Evolutionary conservation across 2,113 vertebrate genomes (phyloP), one percentile per base, ranked within the genome.

Genomic region (Boleophthalmus pectinirostris): DNA sequence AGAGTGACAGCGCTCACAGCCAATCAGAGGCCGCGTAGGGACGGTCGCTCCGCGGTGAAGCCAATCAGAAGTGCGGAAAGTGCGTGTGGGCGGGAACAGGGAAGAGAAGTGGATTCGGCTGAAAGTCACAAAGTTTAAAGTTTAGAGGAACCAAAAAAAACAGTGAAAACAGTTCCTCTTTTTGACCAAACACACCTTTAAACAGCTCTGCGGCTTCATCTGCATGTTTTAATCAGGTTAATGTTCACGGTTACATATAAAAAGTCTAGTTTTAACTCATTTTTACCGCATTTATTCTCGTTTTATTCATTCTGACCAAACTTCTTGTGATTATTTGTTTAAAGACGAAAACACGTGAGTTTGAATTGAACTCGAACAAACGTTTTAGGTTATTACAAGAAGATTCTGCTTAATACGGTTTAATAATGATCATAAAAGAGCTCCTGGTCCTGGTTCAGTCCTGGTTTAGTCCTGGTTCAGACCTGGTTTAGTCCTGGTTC

Each of bases 131-230:
- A 29, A 16, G 24, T 61, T 61, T 61, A 61, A 33, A 25, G 24
- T 61, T 61, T 61, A 61, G 72, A 67, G 82, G 82, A 84, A 83
- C 73, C 72, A 25, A 25, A 25, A n/a, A 29, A 29, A 16, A 5
- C 4, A 18, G 33, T 16, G n/a, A 3, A 64, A 65, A 64, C 61
- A 43, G 33, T 65, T 65, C 63, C 63, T 43, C 63, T 65, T 65
- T 65, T 20, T 21, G 33, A n/a, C 5, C 21, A 38, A n/a, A 65
- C 63, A 43, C 29, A 65, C 16, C 0, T 54, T 54, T 18, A 54
- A 21, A 54, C 7, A 54, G 0, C n/a, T 7, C 8, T 11, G 2
- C 10, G 8, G n/a, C 3, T 54, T 54, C 3, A 54, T n/a, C 1
- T 54, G 1, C 10, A n/a, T 54, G 20, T 54, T 54, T 20, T n/a